Evolutionary conservation across 2,888 invertebrate species (phyloP), one percentile per base, ranked within the genome.

Genomic region (Rhimphoctona megacephalus): DNA sequence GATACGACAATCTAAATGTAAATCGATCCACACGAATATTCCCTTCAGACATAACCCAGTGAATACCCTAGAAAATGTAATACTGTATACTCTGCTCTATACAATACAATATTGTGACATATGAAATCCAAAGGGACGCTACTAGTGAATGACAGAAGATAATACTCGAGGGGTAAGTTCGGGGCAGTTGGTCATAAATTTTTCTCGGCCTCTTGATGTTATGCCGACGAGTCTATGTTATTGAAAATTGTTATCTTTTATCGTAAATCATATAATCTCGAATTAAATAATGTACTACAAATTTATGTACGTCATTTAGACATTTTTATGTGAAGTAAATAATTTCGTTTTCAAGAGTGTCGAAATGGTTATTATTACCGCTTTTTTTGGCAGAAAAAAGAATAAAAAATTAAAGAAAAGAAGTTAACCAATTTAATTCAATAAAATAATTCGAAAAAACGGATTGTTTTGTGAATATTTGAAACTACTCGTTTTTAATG

Each of bases 1-100:
- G n/a, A 67, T 54, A 43, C 43, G 54, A 85, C 85, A 85, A 85
- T 85, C 46, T 85, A 85, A 77, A 85, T 85, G 85, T 77, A 85
- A 85, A 81, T 85, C 72, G 25, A 30, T 49, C 43, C 19, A 30
- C 46, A n/a, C 25, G 66, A 72, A 77, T 85, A 85, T 79, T 77
- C 72, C 77, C 57, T 30, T 33, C 70, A 78, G 85, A 72, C 54
- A 39, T 36, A 49, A 72, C 14, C 33, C 61, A 30, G 46, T 43
- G 43, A 61, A 43, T 30, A 9, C 61, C 39, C 22, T 57, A 25
- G 57, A 74, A 74, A 57, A 74, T 74, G 57, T 74, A 74, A 57
- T 57, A 57, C 39, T 39, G 25, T 74, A 25, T 14, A 19, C 22
- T 49, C 30, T 49, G 17, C 73, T 22, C 22, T 57, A 19, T 17